Evolutionary conservation across 2,888 invertebrate species (phyloP), one percentile per base, ranked within the genome.

Genomic region (Scrobipalpa atriplicella): DNA sequence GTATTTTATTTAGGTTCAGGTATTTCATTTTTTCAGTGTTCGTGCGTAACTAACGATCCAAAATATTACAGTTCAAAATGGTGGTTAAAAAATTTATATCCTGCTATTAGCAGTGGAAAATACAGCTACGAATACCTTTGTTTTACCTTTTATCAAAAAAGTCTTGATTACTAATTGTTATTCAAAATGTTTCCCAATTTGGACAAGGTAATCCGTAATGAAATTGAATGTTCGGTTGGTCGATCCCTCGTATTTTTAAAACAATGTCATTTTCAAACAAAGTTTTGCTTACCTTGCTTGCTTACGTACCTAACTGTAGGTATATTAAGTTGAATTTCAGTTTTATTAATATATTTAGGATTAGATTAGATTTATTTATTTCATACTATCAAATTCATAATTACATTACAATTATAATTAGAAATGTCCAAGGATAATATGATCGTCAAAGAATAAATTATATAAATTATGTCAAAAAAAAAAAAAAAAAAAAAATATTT

Each of bases 211-310:
- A 87, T 86, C 86, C 84, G 71, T 74, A 78, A 78, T 82, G 85
- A 87, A 88, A 88, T 87, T 85, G 89, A 87, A 13, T 79, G 81
- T 83, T 82, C 81, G 79, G 80, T 83, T 80, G 80, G 76, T 78
- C 81, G 78, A 21, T 78, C 76, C 75, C 71, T 67, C 71, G 19
- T 71, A 71, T 71, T 81, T 82, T 80, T 78, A 82, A 87, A 85
- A 84, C 79, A n/a, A n/a, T 81, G 79, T 82, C 84, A 80, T 82
- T 86, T 86, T 82, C 83, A 87, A 80, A 83, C 13, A 80, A 82
- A 83, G 85, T 84, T 78, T 78, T 78, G 11, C 9, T 41, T 2
- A 7, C 10, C 41, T 1, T 8, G 2, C 1, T 11, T 8, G 41
- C 11, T 2, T 9, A 2, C 10, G 41, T 9, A 7, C 11, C 2